Evolutionary conservation across 2,888 invertebrate genomes (phyloP), one percentile per base, ranked within the genome.

Genomic region (Cephus pygmeus): DNA sequence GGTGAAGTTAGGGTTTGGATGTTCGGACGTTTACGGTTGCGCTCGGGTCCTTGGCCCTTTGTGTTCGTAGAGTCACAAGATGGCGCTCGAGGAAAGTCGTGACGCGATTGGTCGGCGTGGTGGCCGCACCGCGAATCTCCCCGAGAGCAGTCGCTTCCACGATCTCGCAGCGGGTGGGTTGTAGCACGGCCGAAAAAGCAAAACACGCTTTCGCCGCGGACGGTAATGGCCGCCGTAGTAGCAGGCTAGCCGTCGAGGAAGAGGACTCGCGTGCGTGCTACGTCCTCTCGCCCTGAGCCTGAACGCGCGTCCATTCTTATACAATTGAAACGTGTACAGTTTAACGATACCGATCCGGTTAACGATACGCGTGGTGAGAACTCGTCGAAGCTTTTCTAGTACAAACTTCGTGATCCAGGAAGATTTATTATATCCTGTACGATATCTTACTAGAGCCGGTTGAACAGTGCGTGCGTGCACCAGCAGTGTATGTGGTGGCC

Each of bases 61-160:
- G 84, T 82, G 82, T 76, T 87, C 83, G 87, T 85, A 82, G 82
- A 76, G 81, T 78, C 80, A 83, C 86, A 87, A 86, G 87, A 86
- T 86, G 86, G 86, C 86, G 86, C 83, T 83, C 82, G 86, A 84
- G 81, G 83, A 83, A 83, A 81, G 85, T 79, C 79, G 82, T 79
- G 75, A 75, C 76, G 83, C 81, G 81, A 85, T 85, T 85, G 85
- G 85, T 85, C 85, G 86, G 85, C 86, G 85, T 82, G 86, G 78
- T 82, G 86, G 76, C 82, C 85, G 86, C 85, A 84, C 83, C 85
- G 84, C 85, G 84, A 85, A 82, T 86, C 85, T 85, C 82, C 56
- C 85, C 84, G 85, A 86, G 85, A 82, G 77, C 85, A 85, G 85
- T 85, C 85, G 85, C 83, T 83, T 80, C 79, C 80, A 83, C 83